Base-by-base conservation (phyloP, 2,113 vertebrate genomes). In the Aldabrachelys gigantea region DNA sequence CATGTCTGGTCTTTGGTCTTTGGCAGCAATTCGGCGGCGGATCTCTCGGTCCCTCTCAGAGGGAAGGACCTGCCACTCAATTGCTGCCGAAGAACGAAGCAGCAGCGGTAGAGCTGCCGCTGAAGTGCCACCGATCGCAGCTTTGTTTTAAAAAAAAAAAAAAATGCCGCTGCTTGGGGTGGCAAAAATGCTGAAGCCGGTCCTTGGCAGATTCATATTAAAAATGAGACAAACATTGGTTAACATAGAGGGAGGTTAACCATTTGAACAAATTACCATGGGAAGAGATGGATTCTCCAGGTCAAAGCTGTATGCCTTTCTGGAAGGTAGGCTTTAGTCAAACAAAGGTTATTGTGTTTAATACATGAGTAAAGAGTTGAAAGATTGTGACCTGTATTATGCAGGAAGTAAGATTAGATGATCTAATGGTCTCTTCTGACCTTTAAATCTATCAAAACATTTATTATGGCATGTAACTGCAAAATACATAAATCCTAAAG, bases 261-360 rank as follows among this genome's bases (percentile, higher is more conserved):
- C 90, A 56, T 8, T 10, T 81, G 29, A 93, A 75, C 12, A 76
- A 85, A 80, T 54, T 31, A 38, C 19, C 0, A 0, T 4, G 1
- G 8, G 80, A n/a, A 3, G 2, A 53, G 2, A 80, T 1, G 0
- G 38, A 44, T 47, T 78, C 29, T 82, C 44, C 41, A 22, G 8
- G n/a, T 52, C n/a, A 90, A 92, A 92, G 88, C 1, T 80, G 0
- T 10, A 35, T 90, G 91, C 1, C n/a, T 72, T 89, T 8, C 19
- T 21, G 65, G 24, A 94, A 44, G 2, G 29, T 2, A 44, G 4
- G 4, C 14, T 85, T 79, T 85, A 69, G n/a, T 6, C 69, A 12
- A 91, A 90, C 16, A 14, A 1, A 88, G 79, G 12, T 6, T 83
- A n/a, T 72, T 38, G 35, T 38, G 4, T 22, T 38, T n/a, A 38